Percentiles rank a stretch among this genome's conserved stretches.
These are phyloP conservation scores for Macrophya annulata DNA, from an alignment of 2,888 invertebrate genomes.

Conservation along the genomic window DNA sequence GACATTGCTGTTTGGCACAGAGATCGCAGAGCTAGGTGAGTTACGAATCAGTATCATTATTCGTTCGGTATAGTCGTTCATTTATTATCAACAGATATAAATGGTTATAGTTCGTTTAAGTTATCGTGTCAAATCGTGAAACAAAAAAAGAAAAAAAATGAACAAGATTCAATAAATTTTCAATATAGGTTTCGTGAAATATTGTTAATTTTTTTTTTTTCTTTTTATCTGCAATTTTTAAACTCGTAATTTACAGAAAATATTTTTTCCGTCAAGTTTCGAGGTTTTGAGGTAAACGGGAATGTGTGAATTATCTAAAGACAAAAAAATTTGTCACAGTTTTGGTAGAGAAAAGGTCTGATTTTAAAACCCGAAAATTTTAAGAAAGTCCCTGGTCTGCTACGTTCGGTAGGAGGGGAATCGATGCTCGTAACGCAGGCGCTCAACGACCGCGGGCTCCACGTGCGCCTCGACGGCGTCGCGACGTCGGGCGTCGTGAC, in stretches of 20 bases:
- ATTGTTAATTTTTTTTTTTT: not conserved
- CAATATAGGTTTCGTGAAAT: not conserved
- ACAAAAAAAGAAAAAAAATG: not conserved
- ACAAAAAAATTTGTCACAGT: not conserved
- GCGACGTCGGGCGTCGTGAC: slow-evolving; percentile 53
- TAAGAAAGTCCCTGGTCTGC: slow-evolving; percentile 53
- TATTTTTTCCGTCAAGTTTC: not conserved
- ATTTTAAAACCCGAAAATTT: slow-evolving; percentile 28
- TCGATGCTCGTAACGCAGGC: slow-evolving; percentile 76
- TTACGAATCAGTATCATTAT: slow-evolving; percentile 62
- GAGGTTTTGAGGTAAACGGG: not conserved
- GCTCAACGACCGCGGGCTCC: slow-evolving; percentile 69
- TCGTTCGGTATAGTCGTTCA: not conserved
- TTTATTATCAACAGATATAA: not conserved
- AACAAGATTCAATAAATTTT: not conserved
- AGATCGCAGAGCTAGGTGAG: slow-evolving; percentile 90
- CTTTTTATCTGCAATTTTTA: no score
- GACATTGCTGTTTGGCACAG: slow-evolving; percentile 94
- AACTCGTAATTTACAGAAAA: not conserved
- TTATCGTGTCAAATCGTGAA: not conserved
- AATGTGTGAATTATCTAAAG: not conserved
- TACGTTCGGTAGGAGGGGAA: slow-evolving; percentile 73
- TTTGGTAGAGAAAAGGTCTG: slow-evolving; percentile 7
- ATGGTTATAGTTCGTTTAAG: not conserved
- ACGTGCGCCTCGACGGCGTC: slow-evolving; percentile 70